These are phyloP conservation scores for Andrena minutula DNA, from an alignment of 2,888 invertebrate genomes.

Conservation along the genomic window DNA sequence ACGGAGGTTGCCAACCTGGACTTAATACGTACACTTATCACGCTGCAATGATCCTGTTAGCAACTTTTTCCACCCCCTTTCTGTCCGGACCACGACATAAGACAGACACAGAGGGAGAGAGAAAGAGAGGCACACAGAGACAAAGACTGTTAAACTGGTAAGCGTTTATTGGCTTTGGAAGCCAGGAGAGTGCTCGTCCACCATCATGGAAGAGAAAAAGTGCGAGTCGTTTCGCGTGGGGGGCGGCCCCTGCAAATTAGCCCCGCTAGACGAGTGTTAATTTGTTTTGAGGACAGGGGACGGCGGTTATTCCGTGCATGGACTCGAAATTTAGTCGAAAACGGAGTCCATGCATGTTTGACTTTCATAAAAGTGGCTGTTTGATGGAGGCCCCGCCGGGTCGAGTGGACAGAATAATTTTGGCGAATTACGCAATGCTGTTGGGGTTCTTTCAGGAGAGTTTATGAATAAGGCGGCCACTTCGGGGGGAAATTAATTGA, in stretches of 20 bases:
- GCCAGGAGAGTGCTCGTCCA: slow-evolving; percentile 69
- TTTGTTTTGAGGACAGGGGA: slow-evolving; percentile 4
- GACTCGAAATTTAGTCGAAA: slow-evolving; percentile 4
- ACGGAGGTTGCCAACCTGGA: slow-evolving; percentile 66
- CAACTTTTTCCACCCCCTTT: slow-evolving; percentile 61
- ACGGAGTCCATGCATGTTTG: neutral
- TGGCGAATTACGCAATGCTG: neutral
- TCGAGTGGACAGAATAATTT: neutral
- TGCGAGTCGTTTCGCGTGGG: neutral
- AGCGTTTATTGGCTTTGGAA: slow-evolving; percentile 80
- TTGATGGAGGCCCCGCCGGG: slow-evolving; percentile 2
- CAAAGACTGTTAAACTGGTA: slow-evolving; percentile 69
- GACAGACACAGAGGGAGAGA: slow-evolving; percentile 2
- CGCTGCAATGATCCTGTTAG: slow-evolving; percentile 76
- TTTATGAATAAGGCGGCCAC: neutral
- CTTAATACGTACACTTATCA: slow-evolving; percentile 76
- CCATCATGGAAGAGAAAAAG: slow-evolving; percentile 9
- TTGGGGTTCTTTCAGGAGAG: neutral
- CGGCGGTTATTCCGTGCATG: neutral
- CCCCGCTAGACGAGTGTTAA: slow-evolving; percentile 16
- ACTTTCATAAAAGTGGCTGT: neutral
- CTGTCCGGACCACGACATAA: neutral
- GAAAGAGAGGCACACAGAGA: slow-evolving; percentile 37
- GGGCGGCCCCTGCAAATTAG: slow-evolving; percentile 9
- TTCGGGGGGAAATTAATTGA: neutral